Evolutionary conservation across 1,140 invertebrate genomes (phyloP), one percentile per base, ranked within the genome.

Genomic region (Brachionus plicatilis): DNA sequence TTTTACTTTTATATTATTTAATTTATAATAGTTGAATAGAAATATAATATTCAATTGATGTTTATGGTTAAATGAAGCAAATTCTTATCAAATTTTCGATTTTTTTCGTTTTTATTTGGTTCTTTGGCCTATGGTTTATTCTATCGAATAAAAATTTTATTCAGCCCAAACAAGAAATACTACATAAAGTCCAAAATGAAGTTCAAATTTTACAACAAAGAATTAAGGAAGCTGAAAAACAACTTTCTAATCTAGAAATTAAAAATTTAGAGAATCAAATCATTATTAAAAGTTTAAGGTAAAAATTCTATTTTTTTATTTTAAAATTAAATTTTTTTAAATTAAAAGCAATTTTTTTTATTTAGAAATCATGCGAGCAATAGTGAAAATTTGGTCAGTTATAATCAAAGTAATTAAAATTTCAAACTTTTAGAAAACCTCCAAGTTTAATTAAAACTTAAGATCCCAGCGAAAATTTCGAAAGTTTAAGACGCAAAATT

Each of bases 31-130:
- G 33, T 7, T 37, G 33, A 37, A 37, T 37, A 37, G 33, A 56
- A 56, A 56, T 56, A 14, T 56, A 3, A 29, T 24, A 66, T 66
- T 66, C 2, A 20, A 66, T 66, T 66, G 17, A 20, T 66, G 6
- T 70, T 70, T n/a, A 75, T 75, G 37, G 14, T 75, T 75, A 75
- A 75, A 75, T 75, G 70, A 75, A 75, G 70, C 33, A 75, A 8
- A n/a, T 75, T 8, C 3, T 75, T 20, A 43, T 43, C 3, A 75
- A 75, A 11, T 43, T 75, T 43, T 75, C 37, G 3, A 43, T 75
- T 14, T 75, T 75, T 17, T 75, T 75, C 9, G 20, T 75, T 43
- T 20, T 45, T 7, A 20, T 75, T 17, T 75, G 70, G 70, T 45
- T 75, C 20, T 14, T 75, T 37, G 29, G 70, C 5, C 33, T 75